Base-by-base conservation (phyloP, 2,888 invertebrate genomes). In the Leucania comma region DNA sequence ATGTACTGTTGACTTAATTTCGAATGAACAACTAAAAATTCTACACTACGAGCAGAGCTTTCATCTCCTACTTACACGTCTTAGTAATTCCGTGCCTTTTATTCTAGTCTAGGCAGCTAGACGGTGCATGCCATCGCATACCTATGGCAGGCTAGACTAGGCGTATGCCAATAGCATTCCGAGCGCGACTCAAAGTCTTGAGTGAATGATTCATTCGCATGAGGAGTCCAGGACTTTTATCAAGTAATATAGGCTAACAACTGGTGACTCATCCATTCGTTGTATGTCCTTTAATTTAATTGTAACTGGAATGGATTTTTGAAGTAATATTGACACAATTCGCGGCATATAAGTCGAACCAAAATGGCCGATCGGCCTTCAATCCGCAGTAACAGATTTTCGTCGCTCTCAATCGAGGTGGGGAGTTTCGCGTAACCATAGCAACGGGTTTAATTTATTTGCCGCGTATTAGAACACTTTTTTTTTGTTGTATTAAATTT, bases 81-180 rank as follows among this genome's bases (percentile, higher is more conserved):
- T 68, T 12, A 77, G 70, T 38, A 32, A 61, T 70, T 51, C 65
- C 24, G 9, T 35, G 78, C 17, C 24, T 69, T 77, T 38, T 53
- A 71, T 60, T 77, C 60, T 54, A 70, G 60, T 67, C 60, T 67
- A 38, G 50, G 22, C 4, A 1, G 51, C 50, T 10, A 48, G 62
- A 63, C 71, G 32, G 20, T 64, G 56, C 69, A 68, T 53, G 50
- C 22, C 14, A 10, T 51, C 58, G 66, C 50, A 67, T 68, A 3
- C 42, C 38, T 42, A 26, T 46, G 58, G 53, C 68, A 50, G 46
- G 50, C 66, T 58, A 32, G 4, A 8, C 60, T 17, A 50, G 46
- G 46, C 48, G 70, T 76, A 60, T 77, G 63, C 63, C 71, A 71
- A 51, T 67, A 42, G 46, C 71, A 78, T 78, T 81, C 71, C 24